phyloP scores from a whole-genome alignment of 2,113 vertebrate genomes.

The human (Homo sapiens) region GRCh38 chr18:39692001-39692500 shows the following conservation, averaged over 20 bases:
- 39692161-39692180: neutral
- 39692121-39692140: too few relatives aligned
- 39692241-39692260: neutral
- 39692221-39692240: neutral
- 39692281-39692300: neutral
- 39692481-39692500: constrained; percentile 31
- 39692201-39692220: neutral
- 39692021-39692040: too few relatives aligned
- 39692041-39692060: too few relatives aligned
- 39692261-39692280: neutral
- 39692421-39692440: neutral
- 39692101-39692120: too few relatives aligned
- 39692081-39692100: too few relatives aligned
- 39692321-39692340: neutral
- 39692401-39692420: neutral
- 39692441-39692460: neutral
- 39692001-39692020: too few relatives aligned
- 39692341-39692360: neutral
- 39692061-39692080: too few relatives aligned
- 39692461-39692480: neutral
- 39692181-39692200: neutral
- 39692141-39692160: neutral
- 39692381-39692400: neutral
- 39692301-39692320: neutral
- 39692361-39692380: neutral